phyloP scores from a whole-genome alignment of 2,888 invertebrate genomes.

The Ophioninae sp. region DNA sequence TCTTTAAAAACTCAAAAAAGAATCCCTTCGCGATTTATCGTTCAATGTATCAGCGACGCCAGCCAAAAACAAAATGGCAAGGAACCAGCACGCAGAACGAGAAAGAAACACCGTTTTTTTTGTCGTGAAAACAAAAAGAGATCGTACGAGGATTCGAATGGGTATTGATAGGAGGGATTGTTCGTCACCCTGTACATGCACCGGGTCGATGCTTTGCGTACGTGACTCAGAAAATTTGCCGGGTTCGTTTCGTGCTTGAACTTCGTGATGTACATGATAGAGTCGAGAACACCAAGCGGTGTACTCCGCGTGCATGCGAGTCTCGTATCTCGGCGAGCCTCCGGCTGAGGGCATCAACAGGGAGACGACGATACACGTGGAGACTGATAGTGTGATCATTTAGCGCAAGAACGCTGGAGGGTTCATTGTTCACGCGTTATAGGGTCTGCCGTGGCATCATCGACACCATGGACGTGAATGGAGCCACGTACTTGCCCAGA shows the following conservation, averaged over 20 bases:
- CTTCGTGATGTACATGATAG: slow-evolving; percentile 37
- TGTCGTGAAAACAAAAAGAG: neutral
- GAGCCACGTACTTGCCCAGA: neutral
- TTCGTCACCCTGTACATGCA: slow-evolving; percentile 10
- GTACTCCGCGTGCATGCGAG: slow-evolving; percentile 57
- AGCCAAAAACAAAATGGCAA: too few species aligned
- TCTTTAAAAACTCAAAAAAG: too few species aligned
- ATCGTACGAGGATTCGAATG: neutral
- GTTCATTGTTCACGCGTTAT: slow-evolving; percentile 37
- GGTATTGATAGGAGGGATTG: neutral
- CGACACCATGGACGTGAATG: neutral
- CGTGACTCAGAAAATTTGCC: slow-evolving; percentile 62
- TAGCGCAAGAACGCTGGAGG: slow-evolving; percentile 34
- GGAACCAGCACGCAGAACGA: neutral
- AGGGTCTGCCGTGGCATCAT: neutral
- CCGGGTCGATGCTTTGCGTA: slow-evolving; percentile 60
- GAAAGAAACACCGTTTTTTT: neutral
- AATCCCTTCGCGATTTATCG: too few species aligned
- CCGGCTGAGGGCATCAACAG: slow-evolving; percentile 20
- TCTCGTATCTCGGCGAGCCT: slow-evolving; percentile 40
- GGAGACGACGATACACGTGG: neutral
- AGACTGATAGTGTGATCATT: slow-evolving; percentile 44
- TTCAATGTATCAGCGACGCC: too few species aligned
- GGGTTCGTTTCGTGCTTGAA: slow-evolving; percentile 57
- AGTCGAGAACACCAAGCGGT: slow-evolving; percentile 26